Evolutionary conservation across 2,888 invertebrate genomes (phyloP).

Genomic region (Tanaodytes sp.): DNA sequence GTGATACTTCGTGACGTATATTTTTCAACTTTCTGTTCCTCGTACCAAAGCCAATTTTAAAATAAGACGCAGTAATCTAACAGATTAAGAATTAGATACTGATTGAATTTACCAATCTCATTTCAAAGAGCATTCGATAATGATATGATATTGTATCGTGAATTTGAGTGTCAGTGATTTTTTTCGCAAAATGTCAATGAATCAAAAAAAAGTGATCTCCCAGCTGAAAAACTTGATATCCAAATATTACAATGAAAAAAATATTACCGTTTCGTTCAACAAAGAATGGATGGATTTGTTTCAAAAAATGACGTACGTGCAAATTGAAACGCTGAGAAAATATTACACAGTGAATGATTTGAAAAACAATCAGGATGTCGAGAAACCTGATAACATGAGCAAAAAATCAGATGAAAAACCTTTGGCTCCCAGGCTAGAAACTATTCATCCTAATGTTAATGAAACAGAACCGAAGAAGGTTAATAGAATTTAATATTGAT

Average conservation of each 20-base stretch:
- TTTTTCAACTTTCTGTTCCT: slow-evolving; percentile 11
- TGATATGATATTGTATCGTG: no score
- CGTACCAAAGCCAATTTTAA: no score
- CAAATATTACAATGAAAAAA: slow-evolving; percentile 73
- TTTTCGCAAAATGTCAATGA: slow-evolving; percentile 69
- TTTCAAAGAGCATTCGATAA: slow-evolving; percentile 9
- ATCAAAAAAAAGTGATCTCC: slow-evolving; percentile 74
- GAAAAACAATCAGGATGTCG: slow-evolving; percentile 36
- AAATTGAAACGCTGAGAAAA: slow-evolving; percentile 63
- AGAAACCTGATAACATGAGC: no score
- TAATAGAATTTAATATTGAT: no score
- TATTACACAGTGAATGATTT: slow-evolving; percentile 52
- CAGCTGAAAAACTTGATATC: slow-evolving; percentile 74
- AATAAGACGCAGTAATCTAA: no score
- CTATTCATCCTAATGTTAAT: neutral
- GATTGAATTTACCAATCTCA: slow-evolving; percentile 19
- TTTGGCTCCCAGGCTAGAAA: no score
- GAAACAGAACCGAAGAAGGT: neutral
- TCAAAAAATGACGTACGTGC: slow-evolving; percentile 72
- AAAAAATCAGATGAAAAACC: no score
- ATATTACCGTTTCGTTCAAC: slow-evolving; percentile 72
- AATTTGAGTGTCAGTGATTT: slow-evolving; percentile 56
- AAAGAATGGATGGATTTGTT: slow-evolving; percentile 75
- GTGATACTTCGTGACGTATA: slow-evolving; percentile 27
- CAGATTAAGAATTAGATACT: neutral